Evolutionary conservation across 2,113 vertebrate species (phyloP).

Genomic region (Nasalis larvatus): DNA sequence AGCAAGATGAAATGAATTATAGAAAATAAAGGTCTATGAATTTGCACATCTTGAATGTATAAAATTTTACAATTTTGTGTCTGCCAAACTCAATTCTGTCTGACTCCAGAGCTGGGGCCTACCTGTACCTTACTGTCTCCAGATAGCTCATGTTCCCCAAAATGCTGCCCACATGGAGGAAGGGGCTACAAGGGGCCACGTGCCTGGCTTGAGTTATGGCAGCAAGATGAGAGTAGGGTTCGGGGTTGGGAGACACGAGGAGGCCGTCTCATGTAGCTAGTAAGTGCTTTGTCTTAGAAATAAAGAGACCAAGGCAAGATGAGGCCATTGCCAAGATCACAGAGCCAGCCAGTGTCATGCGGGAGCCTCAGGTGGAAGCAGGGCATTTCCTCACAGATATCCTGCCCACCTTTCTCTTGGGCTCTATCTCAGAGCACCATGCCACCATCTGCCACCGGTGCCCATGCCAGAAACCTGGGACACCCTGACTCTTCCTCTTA

Average conservation of each 20-base stretch:
- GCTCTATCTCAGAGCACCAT: not conserved
- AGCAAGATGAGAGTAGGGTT: not conserved
- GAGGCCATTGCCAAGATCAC: not conserved
- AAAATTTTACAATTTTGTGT: not conserved
- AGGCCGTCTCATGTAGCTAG: not conserved
- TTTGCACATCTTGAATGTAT: not conserved
- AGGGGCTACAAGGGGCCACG: not conserved
- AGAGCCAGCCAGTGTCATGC: not conserved
- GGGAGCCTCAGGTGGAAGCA: not conserved
- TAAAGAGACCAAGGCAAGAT: not conserved
- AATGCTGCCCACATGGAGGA: not conserved
- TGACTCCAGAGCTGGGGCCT: not conserved
- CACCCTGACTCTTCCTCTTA: not conserved
- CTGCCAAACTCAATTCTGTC: not conserved
- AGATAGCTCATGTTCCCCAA: not conserved
- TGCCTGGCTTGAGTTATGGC: not conserved
- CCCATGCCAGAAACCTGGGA: not conserved
- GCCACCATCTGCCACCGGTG: not conserved
- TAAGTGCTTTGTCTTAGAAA: not conserved
- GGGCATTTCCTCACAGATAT: no score
- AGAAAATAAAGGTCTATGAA: not conserved
- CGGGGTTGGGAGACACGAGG: not conserved
- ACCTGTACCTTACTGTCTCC: not conserved
- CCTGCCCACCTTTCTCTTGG: not conserved
- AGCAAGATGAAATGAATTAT: conserved; percentile 8